Evolutionary conservation across 2,113 vertebrate species (phyloP), one percentile per base, ranked within the genome.

Genomic region (Hyaena hyaena): DNA sequence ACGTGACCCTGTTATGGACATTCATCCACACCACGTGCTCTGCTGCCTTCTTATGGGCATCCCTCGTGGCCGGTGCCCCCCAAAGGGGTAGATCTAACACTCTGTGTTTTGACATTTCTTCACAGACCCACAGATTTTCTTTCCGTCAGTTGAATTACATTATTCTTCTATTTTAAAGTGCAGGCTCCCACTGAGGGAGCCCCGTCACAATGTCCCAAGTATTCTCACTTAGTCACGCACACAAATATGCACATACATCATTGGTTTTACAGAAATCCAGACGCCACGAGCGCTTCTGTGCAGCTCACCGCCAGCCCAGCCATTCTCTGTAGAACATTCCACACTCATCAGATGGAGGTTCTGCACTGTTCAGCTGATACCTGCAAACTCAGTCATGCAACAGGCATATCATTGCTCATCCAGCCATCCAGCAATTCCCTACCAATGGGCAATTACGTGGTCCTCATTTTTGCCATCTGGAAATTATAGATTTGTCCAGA

Each of bases 1-100:
- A 24, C 15, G 3, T 1, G 23, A 39, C 23, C 24, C 1, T 1
- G 2, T 33, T 5, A 10, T 0, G 4, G 7, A 14, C 35, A 11
- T 14, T 5, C 1, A 28, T 8, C 43, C 11, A 12, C 0, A 2
- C 43, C 28, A 53, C 5, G 11, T 31, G 53, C 19, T 8, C 31
- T 6, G 11, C 14, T 53, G 48, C 35, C 1, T 45, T 10, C 10
- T 7, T 21, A 7, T 3, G 5, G 35, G 33, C 5, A 5, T 7
- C 26, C 28, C 23, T 33, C 43, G 33, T 0, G 0, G 39, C 21
- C 39, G 53, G 26, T 7, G 10, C 28, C 5, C 2, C 26, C 69
- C 63, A 48, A 31, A 23, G 0, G 7, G 4, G 7, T 6, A 12
- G 28, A 21, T 5, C 33, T 55, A 4, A 28, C 31, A 2, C 28